These are phyloP conservation scores for Gymnarchus niloticus DNA, from an alignment of 2,113 vertebrate genomes.

Conservation along the genomic window DNA sequence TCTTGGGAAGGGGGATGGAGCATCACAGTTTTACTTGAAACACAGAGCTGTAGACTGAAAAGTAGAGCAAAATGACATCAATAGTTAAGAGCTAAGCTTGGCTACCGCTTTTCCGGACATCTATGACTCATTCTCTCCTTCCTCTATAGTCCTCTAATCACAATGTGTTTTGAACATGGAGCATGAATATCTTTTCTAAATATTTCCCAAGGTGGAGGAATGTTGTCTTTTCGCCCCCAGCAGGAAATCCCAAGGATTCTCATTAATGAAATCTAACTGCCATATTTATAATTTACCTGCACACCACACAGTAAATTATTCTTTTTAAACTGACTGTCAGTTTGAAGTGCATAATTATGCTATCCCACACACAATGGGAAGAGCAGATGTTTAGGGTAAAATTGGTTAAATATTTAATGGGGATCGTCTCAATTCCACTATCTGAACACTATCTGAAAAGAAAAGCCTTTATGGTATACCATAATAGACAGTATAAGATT, in stretches of 20 bases:
- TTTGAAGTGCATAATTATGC: neutral
- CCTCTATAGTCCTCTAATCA: conserved; percentile 21
- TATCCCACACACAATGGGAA: neutral
- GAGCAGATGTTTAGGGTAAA: neutral
- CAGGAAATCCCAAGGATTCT: neutral
- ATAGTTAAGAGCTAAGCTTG: neutral
- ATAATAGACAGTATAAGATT: neutral
- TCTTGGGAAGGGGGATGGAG: too few species aligned
- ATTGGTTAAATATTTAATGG: conserved; percentile 3
- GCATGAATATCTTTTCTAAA: conserved; percentile 27
- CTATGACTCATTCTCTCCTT: conserved; percentile 31
- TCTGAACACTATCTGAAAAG: neutral
- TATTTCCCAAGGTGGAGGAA: conserved; percentile 10
- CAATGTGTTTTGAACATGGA: neutral
- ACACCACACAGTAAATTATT: neutral
- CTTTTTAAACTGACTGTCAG: neutral
- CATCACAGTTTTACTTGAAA: neutral
- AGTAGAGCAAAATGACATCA: neutral
- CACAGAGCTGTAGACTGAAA: neutral
- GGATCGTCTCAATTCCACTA: neutral
- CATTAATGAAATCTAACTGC: neutral
- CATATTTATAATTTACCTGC: neutral
- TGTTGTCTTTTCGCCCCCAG: conserved; percentile 9
- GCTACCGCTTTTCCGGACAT: neutral
- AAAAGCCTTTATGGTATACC: neutral